A percentile compares a stretch with the other conserved stretches of the same genome.
Conservation (phyloP, 2,113 vertebrate genomes). For the Entosphenus tridentatus region DNA sequence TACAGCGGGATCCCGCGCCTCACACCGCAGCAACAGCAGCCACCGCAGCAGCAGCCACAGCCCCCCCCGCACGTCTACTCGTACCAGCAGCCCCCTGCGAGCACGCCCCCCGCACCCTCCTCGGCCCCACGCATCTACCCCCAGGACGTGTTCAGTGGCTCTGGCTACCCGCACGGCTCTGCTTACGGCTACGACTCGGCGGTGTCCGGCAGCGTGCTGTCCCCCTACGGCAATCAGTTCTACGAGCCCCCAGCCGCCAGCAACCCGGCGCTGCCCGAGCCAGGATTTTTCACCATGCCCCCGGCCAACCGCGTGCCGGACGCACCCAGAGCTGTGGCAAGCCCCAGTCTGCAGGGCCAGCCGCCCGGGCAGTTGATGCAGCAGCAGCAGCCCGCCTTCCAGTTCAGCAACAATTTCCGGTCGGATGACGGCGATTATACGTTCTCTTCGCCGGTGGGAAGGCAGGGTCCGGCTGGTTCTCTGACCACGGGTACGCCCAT, state of each 20-base stretch:
- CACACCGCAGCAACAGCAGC: slow-evolving; percentile 34
- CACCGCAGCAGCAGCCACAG: too few species aligned
- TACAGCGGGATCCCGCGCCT: slow-evolving; percentile 44
- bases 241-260: slow-evolving; percentile 47
- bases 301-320: slow-evolving; percentile 13
- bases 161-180: too few species aligned
- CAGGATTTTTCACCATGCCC: slow-evolving; percentile 84
- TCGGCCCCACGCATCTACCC: slow-evolving; percentile 52
- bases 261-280: slow-evolving; percentile 66
- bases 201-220: slow-evolving; percentile 45
- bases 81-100: slow-evolving; percentile 60
- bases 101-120: slow-evolving; percentile 52
- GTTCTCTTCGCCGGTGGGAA: neutral
- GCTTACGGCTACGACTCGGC: slow-evolving; percentile 15
- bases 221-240: slow-evolving; percentile 67
- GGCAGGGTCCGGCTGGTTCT: neutral
- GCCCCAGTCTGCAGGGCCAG: too few species aligned
- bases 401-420: neutral
- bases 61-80: slow-evolving; percentile 36
- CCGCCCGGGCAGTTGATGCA: too few species aligned
- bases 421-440: neutral
- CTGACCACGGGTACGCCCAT: slow-evolving; percentile 2
- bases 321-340: too few species aligned
- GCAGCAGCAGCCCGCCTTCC: too few species aligned
- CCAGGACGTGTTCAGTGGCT: slow-evolving; percentile 47